Evolutionary conservation across 2,113 vertebrate genomes (phyloP).

Genomic region (Grammomys surdaster): DNA sequence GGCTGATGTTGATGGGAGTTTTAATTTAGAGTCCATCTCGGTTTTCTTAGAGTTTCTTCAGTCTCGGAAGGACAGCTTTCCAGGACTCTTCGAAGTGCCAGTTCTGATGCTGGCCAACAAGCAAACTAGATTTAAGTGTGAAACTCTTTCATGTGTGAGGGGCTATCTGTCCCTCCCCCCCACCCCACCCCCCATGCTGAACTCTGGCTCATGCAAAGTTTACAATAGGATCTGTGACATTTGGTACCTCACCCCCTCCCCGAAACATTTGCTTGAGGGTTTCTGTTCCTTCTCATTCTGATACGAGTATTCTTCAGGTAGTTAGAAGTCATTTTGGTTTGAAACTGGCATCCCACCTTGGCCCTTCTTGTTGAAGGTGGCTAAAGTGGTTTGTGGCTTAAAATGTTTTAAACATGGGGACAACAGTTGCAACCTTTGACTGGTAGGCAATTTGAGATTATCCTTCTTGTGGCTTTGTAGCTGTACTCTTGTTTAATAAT

Average conservation of each 20-base stretch:
- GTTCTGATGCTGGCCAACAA: background rate
- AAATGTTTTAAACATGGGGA: background rate
- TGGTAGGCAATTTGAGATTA: background rate
- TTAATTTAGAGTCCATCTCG: background rate
- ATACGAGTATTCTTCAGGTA: background rate
- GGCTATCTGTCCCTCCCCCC: background rate
- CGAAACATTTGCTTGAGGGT: accelerated
- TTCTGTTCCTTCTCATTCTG: background rate
- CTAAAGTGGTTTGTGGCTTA: background rate
- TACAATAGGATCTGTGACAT: background rate
- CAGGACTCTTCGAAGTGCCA: background rate
- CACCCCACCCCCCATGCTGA: accelerated
- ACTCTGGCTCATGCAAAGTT: background rate
- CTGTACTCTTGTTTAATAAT: background rate
- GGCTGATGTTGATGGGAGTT: background rate
- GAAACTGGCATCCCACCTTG: background rate
- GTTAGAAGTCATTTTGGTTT: background rate
- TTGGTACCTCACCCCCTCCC: too few relatives aligned
- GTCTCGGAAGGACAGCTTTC: background rate
- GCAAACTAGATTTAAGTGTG: background rate
- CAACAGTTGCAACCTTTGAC: background rate
- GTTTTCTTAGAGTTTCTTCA: background rate
- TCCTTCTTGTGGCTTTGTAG: background rate
- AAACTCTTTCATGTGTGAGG: background rate
- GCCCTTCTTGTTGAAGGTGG: background rate